Base-by-base conservation (phyloP, 2,888 invertebrate genomes). In the Ornithoptera alexandrae region DNA sequence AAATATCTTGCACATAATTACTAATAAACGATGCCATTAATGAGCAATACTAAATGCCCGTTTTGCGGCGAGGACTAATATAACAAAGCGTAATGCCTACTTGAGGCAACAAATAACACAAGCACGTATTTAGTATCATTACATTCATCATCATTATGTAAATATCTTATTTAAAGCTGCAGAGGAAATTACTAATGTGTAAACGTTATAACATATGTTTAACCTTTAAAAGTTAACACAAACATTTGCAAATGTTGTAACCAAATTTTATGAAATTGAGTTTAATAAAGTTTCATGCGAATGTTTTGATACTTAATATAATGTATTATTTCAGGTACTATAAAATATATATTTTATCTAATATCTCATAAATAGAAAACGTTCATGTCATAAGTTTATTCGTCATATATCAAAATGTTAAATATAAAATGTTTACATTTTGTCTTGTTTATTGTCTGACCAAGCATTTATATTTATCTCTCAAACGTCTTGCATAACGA, bases 121-220 rank as follows among this genome's bases (percentile, higher is more conserved):
- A 68, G 64, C 68, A 39, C 50, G 68, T 68, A 50, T 64, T 64
- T 59, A 24, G 53, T 50, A 59, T 60, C 68, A 60, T 68, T 68
- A 68, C 68, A 68, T 64, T 59, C 59, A 22, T 68, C 64, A 68
- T 68, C 59, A 60, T 68, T 68, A 67, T 62, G 62, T 53, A 60
- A 59, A 59, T 68, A 68, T 46, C 62, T 17, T 65, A 39, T 39
- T 62, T 63, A 50, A 46, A 17, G 50, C 68, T 50, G 46, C 58
- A 58, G 17, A 50, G 59, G 36, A 56, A 53, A 64, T 30, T 24
- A 30, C 12, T 30, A 22, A 46, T 50, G 46, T 30, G 63, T 53
- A 56, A 18, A 24, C 53, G 53, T 53, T 53, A 46, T 46, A n/a
- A 53, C 53, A n/a, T n/a, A n/a, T 53, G 53, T 5, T 3, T 30